Evolutionary conservation across 1,140 invertebrate genomes (phyloP), one percentile per base, ranked within the genome.

Genomic region (Armadillidium nasatum): DNA sequence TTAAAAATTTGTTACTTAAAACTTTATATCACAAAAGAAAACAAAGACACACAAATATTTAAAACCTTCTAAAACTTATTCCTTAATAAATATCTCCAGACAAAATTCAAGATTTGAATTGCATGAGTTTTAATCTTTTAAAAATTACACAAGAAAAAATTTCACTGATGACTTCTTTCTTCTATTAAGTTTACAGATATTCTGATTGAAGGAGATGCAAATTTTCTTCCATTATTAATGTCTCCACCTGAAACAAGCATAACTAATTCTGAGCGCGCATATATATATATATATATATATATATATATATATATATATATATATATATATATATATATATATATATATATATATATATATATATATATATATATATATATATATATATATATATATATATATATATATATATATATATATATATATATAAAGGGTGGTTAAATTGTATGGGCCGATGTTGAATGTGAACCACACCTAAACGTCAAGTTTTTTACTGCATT

Each of bases 331-430:
- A 33, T 33, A 33, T 33, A 33, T 33, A 33, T 33, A 60, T 60
- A 60, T 60, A 60, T 60, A 60, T 60, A 60, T 60, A 60, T 60
- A 60, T 60, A 60, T 60, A 60, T 60, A 60, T 60, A 60, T 60
- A 60, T 60, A 60, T 60, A 60, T 60, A 60, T 60, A 60, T 60
- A 60, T 60, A 60, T 60, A 60, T 60, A 60, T 60, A 60, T 60
- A 60, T 60, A 60, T 60, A 10, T 50, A 50, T 50, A 50, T 50
- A 50, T 15, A 50, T 50, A 50, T 50, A 50, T 50, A 50, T 50
- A 50, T 50, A 50, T 50, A 50, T 50, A 50, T 15, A 50, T 15
- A 50, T 50, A 50, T 50, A 50, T 50, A n/a, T n/a, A n/a, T n/a
- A n/a, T n/a, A n/a, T n/a, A n/a, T n/a, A n/a, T n/a, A n/a, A n/a